A percentile compares a stretch with the other conserved stretches of the same genome.
Conservation (phyloP, 1,140 invertebrate species). For the Linepithema humile region DNA sequence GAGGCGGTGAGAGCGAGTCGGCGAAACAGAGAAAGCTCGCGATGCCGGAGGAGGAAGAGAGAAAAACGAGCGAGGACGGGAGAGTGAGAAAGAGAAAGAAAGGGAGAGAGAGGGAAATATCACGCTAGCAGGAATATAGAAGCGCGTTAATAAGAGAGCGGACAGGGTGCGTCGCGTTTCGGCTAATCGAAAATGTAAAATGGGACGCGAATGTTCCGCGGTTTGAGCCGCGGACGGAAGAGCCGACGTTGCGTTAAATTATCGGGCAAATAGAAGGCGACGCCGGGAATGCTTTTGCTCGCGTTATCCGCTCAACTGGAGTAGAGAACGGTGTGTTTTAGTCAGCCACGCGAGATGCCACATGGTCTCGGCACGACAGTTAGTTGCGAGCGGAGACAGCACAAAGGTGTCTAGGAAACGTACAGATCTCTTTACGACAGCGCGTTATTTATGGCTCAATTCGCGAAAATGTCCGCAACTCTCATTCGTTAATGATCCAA, state of each 20-base stretch:
- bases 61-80: background rate
- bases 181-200: conserved; percentile 71
- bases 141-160: conserved; percentile 63
- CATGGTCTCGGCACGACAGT: conserved; percentile 24
- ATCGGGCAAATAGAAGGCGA: conserved; percentile 65
- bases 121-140: conserved; percentile 49
- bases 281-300: conserved; percentile 52
- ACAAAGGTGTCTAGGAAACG: conserved; percentile 31
- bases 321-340: conserved; percentile 22
- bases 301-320: conserved; percentile 33
- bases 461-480: conserved; percentile 23
- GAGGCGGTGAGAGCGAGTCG: conserved; percentile 41
- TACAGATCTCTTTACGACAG: conserved; percentile 9
- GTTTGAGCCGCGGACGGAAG: background rate
- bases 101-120: background rate
- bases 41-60: background rate
- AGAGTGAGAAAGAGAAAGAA: background rate
- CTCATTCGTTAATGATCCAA: background rate
- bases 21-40: conserved; percentile 36
- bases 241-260: conserved; percentile 67
- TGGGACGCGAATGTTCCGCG: conserved; percentile 53
- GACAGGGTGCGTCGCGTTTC: conserved; percentile 59
- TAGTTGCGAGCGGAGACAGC: conserved; percentile 23
- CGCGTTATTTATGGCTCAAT: conserved; percentile 39
- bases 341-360: conserved; percentile 21